Evolutionary conservation across 2,797 vertebrate genomes (phyloP), one percentile per base, ranked within the genome.

Genomic region (Lepilemur septentrionalis): DNA sequence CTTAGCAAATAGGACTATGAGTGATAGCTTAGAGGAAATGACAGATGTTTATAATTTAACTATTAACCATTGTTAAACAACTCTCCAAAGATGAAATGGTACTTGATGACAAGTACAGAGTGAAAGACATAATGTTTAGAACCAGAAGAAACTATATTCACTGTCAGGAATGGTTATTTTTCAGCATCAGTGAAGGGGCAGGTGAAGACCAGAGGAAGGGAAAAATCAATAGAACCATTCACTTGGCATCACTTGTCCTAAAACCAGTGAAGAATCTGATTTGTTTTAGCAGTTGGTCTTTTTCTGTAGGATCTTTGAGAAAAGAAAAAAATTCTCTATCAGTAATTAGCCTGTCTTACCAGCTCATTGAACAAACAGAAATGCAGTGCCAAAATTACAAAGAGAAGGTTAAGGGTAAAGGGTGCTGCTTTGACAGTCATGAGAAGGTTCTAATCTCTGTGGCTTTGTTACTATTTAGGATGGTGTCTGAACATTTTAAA

Each of bases 301-400:
- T 92, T 79, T 73, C 67, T 85, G 57, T 52, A 79, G 78, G 48
- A 63, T 67, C 28, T 97, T 96, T 88, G 70, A 50, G 43, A 78
- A 70, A 78, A 83, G 7, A 82, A 89, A 52, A 3, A 72, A 67
- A 48, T 59, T 84, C 12, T 87, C 15, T 91, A 7, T 78, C 50
- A 65, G 11, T 69, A 57, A 38, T 52, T 59, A 90, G 55, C 35
- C 14, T 35, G 46, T 63, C 38, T 79, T 5, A 43, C 76, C 79
- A 48, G 70, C 5, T 87, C 22, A 59, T 11, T 65, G 85, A 86
- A 3, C 52, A 89, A 95, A 69, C 70, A 52, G 30, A 83, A 55
- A 83, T 46, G 32, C 28, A 70, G 57, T 63, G 57, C 38, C 52
- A 88, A 57, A 88, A 72, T 93, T 59, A 67, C 59, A 70, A 32